Evolutionary conservation across 2,113 vertebrate species (phyloP), one percentile per base, ranked within the genome.

Genomic region (Numida meleagris): DNA sequence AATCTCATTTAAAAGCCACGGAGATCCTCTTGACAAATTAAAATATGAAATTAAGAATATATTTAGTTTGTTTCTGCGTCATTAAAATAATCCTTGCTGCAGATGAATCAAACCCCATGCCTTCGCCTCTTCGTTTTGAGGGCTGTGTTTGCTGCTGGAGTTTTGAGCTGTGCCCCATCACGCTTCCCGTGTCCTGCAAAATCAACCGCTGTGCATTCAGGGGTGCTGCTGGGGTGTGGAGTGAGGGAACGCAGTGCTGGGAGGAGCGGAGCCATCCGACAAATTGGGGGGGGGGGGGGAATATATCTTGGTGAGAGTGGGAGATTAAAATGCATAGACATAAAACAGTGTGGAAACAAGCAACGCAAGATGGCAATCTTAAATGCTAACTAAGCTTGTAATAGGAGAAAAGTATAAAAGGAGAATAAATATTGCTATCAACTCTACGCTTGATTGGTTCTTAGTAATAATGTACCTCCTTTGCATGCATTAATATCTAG

Each of bases 41-140:
- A 95, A 93, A 92, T 58, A 83, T 31, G 90, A 62, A 93, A 96
- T 96, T 87, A 94, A 94, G 90, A 94, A 89, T 93, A 91, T 51
- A 94, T 92, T 92, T 16, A 3, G n/a, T 29, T 85, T 48, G 70
- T 94, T 94, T 89, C 86, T 82, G 83, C 91, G 45, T 90, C 90
- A 21, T 93, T 90, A 79, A 48, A 84, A 36, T 6, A 13, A 34
- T 31, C 62, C 88, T 51, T 0, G 3, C 76, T 1, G 38, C 21
- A 12, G 72, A 8, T 9, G 65, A 62, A 50, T 34, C 9, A 10
- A 33, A 11, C 59, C 36, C 50, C 1, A 1, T 1, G 21, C 16
- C 36, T 50, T 16, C 3, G 20, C 33, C 0, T 6, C 51, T 36
- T 6, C 0, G 6, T 6, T 70, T 5, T 6, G 50, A 24, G 20